Conservation (phyloP, 2,888 invertebrate genomes). For the Scaptomyza tumidula region DNA sequence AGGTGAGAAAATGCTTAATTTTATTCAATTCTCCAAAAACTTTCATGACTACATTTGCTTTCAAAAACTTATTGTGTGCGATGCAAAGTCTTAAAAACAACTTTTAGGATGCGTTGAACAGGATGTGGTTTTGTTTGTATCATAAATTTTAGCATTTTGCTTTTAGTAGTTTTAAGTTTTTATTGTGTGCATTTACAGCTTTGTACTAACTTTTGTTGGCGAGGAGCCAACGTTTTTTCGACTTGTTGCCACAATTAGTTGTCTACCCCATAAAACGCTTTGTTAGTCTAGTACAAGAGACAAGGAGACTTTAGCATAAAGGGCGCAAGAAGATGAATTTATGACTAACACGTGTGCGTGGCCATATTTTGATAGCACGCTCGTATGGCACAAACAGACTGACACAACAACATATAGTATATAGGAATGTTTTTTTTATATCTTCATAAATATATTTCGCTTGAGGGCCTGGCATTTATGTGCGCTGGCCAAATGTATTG, state of each 20-base stretch:
- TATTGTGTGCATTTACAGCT: background rate
- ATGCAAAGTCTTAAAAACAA: background rate
- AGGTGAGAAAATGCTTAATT: background rate
- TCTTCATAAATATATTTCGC: conserved; percentile 1
- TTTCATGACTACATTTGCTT: no score
- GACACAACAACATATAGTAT: conserved; percentile 8
- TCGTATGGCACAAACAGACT: conserved; percentile 5
- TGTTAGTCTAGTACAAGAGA: conserved; percentile 8
- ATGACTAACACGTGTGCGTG: conserved; percentile 49
- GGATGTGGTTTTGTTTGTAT: background rate
- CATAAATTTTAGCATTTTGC: background rate
- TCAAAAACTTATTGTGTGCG: background rate
- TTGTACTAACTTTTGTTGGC: conserved; percentile 10
- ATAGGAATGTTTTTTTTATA: background rate
- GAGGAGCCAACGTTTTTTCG: conserved; percentile 16
- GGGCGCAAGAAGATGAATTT: conserved; percentile 36
- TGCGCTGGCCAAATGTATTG: conserved; percentile 60
- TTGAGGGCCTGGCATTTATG: conserved; percentile 33
- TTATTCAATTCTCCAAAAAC: no score
- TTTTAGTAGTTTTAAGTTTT: background rate
- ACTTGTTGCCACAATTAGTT: conserved; percentile 37
- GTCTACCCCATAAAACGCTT: conserved; percentile 20
- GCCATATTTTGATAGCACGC: conserved; percentile 22
- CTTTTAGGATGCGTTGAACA: background rate
- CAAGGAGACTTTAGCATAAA: background rate